Percentiles rank a stretch among this genome's conserved stretches.
These are phyloP conservation scores for Deilephila elpenor DNA, from an alignment of 2,888 invertebrate species.

Conservation along the genomic window DNA sequence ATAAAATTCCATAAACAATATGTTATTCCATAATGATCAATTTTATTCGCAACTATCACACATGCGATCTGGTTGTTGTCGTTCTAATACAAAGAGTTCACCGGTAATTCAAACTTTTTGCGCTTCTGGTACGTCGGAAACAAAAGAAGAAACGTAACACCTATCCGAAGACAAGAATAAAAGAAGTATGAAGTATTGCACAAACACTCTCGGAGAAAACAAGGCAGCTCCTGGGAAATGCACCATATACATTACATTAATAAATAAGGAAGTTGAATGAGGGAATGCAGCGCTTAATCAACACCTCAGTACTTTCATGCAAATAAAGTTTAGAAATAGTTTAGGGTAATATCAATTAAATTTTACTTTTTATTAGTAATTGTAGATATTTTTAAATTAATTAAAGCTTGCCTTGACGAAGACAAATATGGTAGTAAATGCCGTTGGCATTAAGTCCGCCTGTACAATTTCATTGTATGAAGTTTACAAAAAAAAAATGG, in stretches of 20 bases:
- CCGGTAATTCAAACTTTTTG: background rate
- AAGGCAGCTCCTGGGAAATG: conserved; percentile 17
- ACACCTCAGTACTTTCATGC: background rate
- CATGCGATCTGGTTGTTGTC: background rate
- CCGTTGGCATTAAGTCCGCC: no score
- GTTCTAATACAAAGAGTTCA: background rate
- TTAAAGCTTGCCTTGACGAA: no score
- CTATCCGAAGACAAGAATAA: conserved; percentile 3
- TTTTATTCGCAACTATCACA: background rate
- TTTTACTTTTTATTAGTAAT: no score
- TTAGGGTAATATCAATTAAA: no score
- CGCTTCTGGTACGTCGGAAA: background rate
- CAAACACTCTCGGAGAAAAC: conserved; percentile 11
- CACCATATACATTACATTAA: conserved; percentile 23
- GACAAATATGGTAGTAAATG: no score
- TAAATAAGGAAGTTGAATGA: conserved; percentile 16
- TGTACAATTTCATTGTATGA: no score
- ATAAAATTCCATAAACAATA: background rate
- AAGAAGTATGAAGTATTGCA: conserved; percentile 4
- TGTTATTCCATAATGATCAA: background rate
- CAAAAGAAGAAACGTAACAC: conserved; percentile 12
- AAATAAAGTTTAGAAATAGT: conserved; percentile 2
- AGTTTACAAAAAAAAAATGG: no score
- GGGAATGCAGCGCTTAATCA: conserved; percentile 5
- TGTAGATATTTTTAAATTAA: no score